Conservation (phyloP, 2,113 vertebrate species). For the Empidonax traillii region DNA sequence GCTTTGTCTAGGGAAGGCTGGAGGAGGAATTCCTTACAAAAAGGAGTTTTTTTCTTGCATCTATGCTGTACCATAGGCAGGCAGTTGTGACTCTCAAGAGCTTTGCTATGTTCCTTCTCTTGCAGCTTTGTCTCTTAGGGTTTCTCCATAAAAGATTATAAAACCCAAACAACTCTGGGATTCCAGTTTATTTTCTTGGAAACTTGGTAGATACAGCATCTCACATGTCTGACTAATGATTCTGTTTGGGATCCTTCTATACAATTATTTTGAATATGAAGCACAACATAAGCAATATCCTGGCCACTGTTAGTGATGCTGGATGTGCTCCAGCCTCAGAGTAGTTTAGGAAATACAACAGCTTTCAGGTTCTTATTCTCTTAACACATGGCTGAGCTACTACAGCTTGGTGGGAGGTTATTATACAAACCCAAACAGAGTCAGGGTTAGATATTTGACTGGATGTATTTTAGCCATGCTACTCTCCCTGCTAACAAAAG, state of each 20-base stretch:
- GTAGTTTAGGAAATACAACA: background rate
- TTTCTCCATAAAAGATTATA: background rate
- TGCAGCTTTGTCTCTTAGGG: background rate
- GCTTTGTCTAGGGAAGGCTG: background rate
- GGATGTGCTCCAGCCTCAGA: background rate
- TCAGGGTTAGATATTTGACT: background rate
- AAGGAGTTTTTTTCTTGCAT: background rate
- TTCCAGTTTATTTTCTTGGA: background rate
- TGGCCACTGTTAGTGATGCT: background rate
- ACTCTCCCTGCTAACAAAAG: background rate
- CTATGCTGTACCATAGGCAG: background rate
- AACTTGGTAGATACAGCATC: background rate
- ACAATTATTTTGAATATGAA: background rate
- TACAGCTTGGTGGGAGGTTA: background rate
- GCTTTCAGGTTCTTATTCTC: background rate
- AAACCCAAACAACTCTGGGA: background rate
- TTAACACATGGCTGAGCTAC: background rate
- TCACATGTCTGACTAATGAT: background rate
- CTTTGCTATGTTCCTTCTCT: background rate
- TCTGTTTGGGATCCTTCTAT: background rate
- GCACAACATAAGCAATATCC: background rate
- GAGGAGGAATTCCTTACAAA: background rate
- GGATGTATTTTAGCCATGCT: background rate
- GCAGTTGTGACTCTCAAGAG: accelerated
- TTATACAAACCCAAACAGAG: background rate